Base-by-base conservation (phyloP, 2,113 vertebrate genomes). In the Cettia cetti region DNA sequence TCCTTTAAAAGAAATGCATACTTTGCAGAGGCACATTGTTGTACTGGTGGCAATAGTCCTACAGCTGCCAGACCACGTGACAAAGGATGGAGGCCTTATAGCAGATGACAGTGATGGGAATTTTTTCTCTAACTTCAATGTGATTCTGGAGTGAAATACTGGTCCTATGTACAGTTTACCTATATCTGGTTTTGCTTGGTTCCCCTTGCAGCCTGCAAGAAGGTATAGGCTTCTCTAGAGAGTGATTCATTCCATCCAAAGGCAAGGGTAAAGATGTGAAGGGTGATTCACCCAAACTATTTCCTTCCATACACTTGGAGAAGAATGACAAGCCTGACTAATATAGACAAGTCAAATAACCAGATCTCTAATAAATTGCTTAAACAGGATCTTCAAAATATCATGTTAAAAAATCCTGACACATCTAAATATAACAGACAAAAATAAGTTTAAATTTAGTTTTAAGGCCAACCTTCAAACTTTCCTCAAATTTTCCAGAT, bases 211-310 rank as follows among this genome's bases (percentile, higher is more conserved):
- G 23, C 23, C 44, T 69, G 54, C 3, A 4, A 30, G 54, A 88
- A 56, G n/a, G 14, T 31, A 69, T 4, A 79, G 23, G 4, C 17
- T 39, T 85, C 50, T 80, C n/a, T 37, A 23, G 45, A 81, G 45
- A 69, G 31, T 88, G 82, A 93, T 23, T 90, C 40, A 88, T 45
- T 79, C 11, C 49, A 57, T 76, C 28, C n/a, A 76, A 79, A 90
- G n/a, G 11, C 37, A 91, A 72, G 28, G 31, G 30, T 77, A 39
- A 76, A 88, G 56, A 64, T 49, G 20, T 35, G 68, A 19, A 76
- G 9, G 15, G 35, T 94, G 92, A 94, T 93, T 95, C 95, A 94
- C 71, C 45, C 85, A n/a, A 83, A 71, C 72, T 66, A 61, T 72
- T 86, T 69, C 18, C 12, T 88, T 82, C 54, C 8, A 82, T 57